Evolutionary conservation across 1,140 invertebrate species (phyloP).

Genomic region (Dendrolimus kikuchii): DNA sequence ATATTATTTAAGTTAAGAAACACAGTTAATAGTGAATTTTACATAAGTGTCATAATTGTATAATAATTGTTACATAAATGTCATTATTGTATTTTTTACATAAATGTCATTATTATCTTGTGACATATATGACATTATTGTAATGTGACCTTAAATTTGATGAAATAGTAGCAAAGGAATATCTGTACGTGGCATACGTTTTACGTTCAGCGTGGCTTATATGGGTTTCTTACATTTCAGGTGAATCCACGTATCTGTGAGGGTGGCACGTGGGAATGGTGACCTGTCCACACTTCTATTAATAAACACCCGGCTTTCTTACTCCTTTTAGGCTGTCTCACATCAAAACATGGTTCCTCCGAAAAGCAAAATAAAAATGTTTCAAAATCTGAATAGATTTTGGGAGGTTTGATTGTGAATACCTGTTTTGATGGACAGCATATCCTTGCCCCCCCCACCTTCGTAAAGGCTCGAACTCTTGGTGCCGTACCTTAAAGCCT

Average conservation of each 20-base stretch:
- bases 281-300: constrained; percentile 37
- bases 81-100: background rate
- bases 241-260: constrained; percentile 73
- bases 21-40: too few species aligned
- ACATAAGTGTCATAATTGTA: too few species aligned
- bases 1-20: too few species aligned
- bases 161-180: constrained; percentile 7
- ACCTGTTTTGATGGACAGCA: too few species aligned
- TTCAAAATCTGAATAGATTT: too few species aligned
- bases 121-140: background rate
- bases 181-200: constrained; percentile 27
- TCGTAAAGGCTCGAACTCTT: constrained; percentile 41
- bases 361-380: background rate
- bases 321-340: constrained; percentile 1
- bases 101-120: constrained; percentile 3
- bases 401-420: too few species aligned
- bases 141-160: constrained; percentile 12
- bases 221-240: constrained; percentile 64
- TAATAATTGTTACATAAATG: too few species aligned
- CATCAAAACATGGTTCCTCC: constrained; percentile 3
- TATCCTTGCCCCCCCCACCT: constrained; percentile 22
- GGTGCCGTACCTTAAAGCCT: constrained; percentile 36
- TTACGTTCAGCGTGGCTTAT: constrained; percentile 31
- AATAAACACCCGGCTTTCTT: constrained; percentile 40
- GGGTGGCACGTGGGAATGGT: constrained; percentile 42